phyloP scores from a whole-genome alignment of 2,888 invertebrate species.

The Ochlodes sylvanus region DNA sequence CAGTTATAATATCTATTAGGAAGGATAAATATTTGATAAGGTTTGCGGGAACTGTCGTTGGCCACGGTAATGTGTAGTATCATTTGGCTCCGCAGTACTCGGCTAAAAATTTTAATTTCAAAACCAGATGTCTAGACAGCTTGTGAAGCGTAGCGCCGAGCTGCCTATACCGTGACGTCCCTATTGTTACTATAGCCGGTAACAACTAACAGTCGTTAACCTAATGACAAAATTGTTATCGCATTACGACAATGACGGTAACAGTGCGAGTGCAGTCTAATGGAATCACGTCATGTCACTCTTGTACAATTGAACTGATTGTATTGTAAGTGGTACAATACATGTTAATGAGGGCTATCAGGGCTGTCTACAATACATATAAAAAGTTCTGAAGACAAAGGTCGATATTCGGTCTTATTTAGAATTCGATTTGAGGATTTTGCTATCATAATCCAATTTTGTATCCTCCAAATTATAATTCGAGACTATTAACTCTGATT shows the following conservation, averaged over 20 bases:
- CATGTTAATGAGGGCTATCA: background rate
- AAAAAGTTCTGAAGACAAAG: background rate
- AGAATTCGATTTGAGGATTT: no score
- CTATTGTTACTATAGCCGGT: background rate
- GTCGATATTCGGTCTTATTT: no score
- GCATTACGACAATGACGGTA: constrained; percentile 11
- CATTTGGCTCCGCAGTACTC: no score
- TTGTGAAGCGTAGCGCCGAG: background rate
- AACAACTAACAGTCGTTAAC: constrained; percentile 6
- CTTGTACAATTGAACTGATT: constrained; percentile 3
- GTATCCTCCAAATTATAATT: no score
- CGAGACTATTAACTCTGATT: no score
- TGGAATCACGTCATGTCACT: constrained; percentile 21
- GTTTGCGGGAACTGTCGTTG: no score
- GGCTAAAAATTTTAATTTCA: no score
- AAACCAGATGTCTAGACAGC: background rate
- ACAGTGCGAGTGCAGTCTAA: constrained; percentile 15
- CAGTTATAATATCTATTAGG: no score
- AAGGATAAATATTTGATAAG: no score
- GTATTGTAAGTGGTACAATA: background rate
- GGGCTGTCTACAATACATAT: background rate
- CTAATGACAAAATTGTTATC: constrained; percentile 29
- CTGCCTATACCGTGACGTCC: background rate
- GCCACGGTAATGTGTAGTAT: no score
- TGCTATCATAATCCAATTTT: no score